Conservation (phyloP, 2,113 vertebrate genomes). For the Neogale vison region DNA sequence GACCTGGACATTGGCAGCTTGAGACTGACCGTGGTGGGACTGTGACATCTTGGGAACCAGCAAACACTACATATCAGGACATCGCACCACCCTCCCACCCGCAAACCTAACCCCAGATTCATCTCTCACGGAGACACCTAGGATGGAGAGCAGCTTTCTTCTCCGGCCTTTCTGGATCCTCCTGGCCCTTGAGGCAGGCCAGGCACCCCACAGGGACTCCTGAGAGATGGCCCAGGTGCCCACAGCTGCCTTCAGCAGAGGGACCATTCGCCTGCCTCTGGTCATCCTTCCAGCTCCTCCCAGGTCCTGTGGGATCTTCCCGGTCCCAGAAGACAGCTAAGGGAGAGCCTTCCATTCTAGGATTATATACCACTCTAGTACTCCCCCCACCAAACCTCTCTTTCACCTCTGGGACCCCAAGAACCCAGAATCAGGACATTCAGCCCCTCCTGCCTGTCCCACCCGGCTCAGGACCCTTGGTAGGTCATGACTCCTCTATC, state of each 20-base stretch:
- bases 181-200: background rate
- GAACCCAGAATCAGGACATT: background rate
- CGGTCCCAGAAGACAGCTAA: background rate
- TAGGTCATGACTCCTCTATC: background rate
- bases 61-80: background rate
- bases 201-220: background rate
- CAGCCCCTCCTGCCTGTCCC: background rate
- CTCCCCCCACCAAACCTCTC: background rate
- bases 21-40: fast-evolving
- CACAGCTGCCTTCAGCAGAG: background rate
- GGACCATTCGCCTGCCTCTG: background rate
- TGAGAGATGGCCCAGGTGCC: background rate
- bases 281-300: background rate
- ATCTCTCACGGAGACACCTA: background rate
- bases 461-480: background rate
- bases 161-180: background rate
- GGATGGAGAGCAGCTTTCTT: background rate
- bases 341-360: background rate
- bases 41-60: background rate
- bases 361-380: background rate
- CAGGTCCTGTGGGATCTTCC: background rate
- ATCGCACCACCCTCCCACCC: background rate
- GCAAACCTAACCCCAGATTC: background rate
- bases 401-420: background rate
- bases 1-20: fast-evolving